Evolutionary conservation across 2,888 invertebrate species (phyloP).

Genomic region (Napeogenes inachia): DNA sequence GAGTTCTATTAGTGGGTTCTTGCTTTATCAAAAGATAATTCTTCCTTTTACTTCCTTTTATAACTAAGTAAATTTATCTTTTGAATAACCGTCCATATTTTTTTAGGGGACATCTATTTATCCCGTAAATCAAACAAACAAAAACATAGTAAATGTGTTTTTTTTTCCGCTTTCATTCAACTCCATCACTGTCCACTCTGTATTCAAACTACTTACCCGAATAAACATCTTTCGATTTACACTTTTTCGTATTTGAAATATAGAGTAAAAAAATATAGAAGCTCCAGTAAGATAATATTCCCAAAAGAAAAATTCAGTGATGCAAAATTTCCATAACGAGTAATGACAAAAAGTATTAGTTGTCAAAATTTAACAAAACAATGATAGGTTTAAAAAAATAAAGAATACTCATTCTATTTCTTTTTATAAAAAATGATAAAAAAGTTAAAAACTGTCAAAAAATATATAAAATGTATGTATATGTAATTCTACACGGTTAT

Average conservation of each 20-base stretch:
- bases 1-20: too few species aligned
- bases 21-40: too few species aligned
- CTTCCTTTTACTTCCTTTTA: too few species aligned
- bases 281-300: neutral
- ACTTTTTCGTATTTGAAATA: slow-evolving; percentile 24
- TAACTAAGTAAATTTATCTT: too few species aligned
- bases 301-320: neutral
- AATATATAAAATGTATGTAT: too few species aligned
- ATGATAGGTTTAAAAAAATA: neutral
- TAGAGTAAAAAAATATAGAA: slow-evolving; percentile 12
- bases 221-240: slow-evolving; percentile 34
- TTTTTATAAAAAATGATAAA: too few species aligned
- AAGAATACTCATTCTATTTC: neutral
- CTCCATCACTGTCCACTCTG: slow-evolving; percentile 16
- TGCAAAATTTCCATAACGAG: neutral
- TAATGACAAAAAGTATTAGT: neutral
- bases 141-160: neutral
- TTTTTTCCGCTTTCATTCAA: slow-evolving; percentile 13
- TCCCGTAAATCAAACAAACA: slow-evolving; percentile 1
- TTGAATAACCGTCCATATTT: too few species aligned
- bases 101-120: neutral
- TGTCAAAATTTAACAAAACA: neutral
- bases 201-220: slow-evolving; percentile 36
- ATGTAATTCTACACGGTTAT: too few species aligned
- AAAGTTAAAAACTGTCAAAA: too few species aligned